These are phyloP conservation scores for Prinia subflava DNA, from an alignment of 2,113 vertebrate species.

Conservation along the genomic window DNA sequence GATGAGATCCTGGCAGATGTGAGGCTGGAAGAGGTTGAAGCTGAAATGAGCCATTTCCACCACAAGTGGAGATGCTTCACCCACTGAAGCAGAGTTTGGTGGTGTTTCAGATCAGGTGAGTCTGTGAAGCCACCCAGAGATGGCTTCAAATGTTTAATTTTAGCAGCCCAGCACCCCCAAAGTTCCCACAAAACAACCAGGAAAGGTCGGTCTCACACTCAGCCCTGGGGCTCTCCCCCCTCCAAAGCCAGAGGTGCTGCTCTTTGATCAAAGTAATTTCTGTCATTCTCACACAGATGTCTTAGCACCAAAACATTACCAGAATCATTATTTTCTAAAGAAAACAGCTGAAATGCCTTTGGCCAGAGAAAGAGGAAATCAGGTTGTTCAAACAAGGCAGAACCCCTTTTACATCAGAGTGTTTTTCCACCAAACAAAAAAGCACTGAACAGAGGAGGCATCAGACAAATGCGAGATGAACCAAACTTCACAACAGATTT, in stretches of 20 bases:
- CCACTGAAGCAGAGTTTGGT: background rate
- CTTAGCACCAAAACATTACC: background rate
- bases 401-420: fast-evolving
- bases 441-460: fast-evolving
- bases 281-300: background rate
- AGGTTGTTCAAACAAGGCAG: background rate
- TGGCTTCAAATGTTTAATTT: background rate
- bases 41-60: background rate
- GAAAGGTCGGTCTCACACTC: background rate
- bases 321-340: background rate
- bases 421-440: background rate
- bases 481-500: background rate
- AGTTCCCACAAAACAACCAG: background rate
- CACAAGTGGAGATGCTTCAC: too few species aligned
- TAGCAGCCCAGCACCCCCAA: background rate
- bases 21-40: background rate
- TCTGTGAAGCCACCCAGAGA: background rate
- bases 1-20: fast-evolving
- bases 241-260: background rate
- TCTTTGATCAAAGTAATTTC: background rate
- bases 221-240: background rate
- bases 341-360: background rate
- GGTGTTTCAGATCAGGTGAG: fast-evolving
- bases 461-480: background rate
- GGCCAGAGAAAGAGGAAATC: background rate